Evolutionary conservation across 2,113 vertebrate genomes (phyloP).

Genomic region (Platysternon megacephalum): DNA sequence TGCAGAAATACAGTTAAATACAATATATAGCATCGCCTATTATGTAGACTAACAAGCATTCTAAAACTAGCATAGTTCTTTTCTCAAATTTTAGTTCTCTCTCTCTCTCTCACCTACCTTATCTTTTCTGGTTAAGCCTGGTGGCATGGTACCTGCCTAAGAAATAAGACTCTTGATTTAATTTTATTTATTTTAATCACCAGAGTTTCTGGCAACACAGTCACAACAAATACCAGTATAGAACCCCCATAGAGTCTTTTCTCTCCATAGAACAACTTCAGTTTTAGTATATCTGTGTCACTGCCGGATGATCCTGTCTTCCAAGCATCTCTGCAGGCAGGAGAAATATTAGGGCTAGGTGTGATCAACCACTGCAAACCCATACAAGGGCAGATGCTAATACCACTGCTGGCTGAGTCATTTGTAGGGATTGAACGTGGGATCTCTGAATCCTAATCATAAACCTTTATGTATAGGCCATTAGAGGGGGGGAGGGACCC

Average conservation of each 20-base stretch:
- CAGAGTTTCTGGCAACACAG: background rate
- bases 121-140: slow-evolving; percentile 2
- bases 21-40: background rate
- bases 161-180: slow-evolving; percentile 13
- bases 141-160: slow-evolving; percentile 6
- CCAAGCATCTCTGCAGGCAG: background rate
- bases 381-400: background rate
- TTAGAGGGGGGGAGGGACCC: background rate
- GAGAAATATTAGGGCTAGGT: background rate
- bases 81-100: slow-evolving; percentile 6
- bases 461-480: background rate
- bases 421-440: background rate
- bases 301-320: background rate
- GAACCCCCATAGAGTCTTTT: background rate
- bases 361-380: background rate
- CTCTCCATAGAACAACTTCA: background rate
- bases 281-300: background rate
- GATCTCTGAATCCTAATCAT: background rate
- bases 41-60: slow-evolving; percentile 6
- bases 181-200: slow-evolving; percentile 18
- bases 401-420: background rate
- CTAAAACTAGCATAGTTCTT: background rate
- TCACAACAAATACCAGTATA: background rate
- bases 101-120: slow-evolving; percentile 12
- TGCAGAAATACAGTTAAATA: background rate